Conservation (phyloP, 2,888 invertebrate genomes). For the Dolichopus griseipennis region DNA sequence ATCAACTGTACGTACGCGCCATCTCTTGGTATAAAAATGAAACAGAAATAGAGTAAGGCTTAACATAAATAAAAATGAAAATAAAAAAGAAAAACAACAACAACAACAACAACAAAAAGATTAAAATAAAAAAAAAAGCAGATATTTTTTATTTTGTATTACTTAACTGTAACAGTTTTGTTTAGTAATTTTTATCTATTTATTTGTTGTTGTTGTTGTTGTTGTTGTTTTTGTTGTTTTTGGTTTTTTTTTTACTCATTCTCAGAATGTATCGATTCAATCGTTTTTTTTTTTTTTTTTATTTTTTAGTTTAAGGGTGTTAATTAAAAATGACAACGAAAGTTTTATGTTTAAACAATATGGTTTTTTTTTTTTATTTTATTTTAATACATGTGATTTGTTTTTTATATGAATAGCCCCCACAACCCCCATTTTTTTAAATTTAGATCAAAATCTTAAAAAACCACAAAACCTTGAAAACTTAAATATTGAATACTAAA, state of each 20-base stretch:
- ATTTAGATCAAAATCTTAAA: no score
- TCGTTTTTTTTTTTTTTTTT: background rate
- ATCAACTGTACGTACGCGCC: no score
- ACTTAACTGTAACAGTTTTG: background rate
- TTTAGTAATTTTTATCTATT: background rate
- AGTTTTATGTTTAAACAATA: background rate
- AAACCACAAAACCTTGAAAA: no score
- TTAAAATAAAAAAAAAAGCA: no score
- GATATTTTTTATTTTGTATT: no score
- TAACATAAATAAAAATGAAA: background rate
- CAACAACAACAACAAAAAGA: no score
- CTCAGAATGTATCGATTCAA: background rate
- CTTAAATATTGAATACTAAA: no score
- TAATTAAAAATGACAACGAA: constrained; percentile 1
- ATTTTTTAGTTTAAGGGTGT: background rate
- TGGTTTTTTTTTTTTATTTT: background rate
- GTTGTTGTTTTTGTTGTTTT: background rate
- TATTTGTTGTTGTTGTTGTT: background rate
- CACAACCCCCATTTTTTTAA: no score
- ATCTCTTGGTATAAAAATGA: background rate
- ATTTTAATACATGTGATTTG: no score
- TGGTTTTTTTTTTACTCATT: background rate
- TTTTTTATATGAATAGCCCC: no score
- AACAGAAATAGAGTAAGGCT: background rate
- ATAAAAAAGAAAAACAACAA: background rate